Conservation (phyloP, 2,113 vertebrate genomes). For the Ploceus nigricollis region DNA sequence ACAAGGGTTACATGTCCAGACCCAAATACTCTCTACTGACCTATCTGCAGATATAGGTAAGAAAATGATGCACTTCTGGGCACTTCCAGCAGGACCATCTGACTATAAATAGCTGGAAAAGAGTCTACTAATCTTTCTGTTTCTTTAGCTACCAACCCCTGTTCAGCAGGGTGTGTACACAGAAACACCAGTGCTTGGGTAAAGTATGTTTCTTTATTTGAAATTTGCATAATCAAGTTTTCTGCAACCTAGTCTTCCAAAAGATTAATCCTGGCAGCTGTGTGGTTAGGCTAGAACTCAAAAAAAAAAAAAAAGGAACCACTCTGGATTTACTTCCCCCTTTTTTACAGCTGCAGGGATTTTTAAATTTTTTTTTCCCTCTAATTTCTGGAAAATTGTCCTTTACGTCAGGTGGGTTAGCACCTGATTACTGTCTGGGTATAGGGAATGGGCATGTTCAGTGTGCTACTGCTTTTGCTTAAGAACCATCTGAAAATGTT, state of each 20-base stretch:
- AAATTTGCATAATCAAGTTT: not conserved
- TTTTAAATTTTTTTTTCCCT: no score
- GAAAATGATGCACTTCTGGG: not conserved
- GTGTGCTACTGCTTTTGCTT: not conserved
- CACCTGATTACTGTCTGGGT: not conserved
- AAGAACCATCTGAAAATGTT: not conserved
- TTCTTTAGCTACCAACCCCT: not conserved
- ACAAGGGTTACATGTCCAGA: not conserved
- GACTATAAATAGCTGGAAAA: not conserved
- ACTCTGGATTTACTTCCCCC: not conserved
- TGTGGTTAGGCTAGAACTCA: not conserved
- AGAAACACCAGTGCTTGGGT: not conserved
- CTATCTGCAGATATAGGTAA: not conserved
- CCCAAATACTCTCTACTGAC: not conserved
- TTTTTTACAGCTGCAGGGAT: not conserved
- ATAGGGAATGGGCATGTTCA: not conserved
- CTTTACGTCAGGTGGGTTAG: not conserved
- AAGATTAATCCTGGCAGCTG: not conserved
- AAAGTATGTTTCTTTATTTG: not conserved
- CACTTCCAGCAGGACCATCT: not conserved
- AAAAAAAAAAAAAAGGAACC: rapidly evolving
- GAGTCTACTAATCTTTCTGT: not conserved
- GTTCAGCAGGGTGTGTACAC: not conserved
- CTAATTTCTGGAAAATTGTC: not conserved
- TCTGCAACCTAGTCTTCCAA: not conserved